A percentile compares a stretch with the other conserved stretches of the same genome.
phyloP scores from a whole-genome alignment of 2,113 vertebrate species.

The Zosterops hypoxanthus region DNA sequence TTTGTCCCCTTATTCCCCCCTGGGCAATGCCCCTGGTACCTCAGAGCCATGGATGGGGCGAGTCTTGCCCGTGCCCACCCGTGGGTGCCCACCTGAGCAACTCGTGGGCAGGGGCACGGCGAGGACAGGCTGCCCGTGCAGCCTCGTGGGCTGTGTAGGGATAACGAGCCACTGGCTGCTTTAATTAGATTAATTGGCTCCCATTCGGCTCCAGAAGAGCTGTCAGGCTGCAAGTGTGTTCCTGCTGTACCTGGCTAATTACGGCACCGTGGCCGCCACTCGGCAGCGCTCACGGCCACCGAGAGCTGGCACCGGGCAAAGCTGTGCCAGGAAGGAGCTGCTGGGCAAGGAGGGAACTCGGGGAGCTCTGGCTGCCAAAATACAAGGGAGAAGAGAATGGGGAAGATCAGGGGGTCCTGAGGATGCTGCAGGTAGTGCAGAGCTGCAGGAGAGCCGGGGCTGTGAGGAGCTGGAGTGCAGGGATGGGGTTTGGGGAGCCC shows the following conservation, averaged over 20 bases:
- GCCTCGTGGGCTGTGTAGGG: background rate
- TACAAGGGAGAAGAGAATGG: background rate
- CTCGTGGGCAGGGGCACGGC: accelerated
- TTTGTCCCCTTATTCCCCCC: too few species aligned
- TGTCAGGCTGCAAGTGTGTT: conserved; percentile 25
- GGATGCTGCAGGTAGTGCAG: background rate
- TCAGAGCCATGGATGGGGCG: accelerated
- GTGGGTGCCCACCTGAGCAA: accelerated
- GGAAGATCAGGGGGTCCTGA: background rate
- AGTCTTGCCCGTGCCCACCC: accelerated
- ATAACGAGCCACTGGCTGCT: background rate
- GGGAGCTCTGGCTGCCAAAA: background rate
- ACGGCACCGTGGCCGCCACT: background rate
- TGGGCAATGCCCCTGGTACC: background rate
- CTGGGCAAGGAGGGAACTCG: background rate
- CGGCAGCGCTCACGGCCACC: background rate
- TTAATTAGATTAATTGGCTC: conserved; percentile 69
- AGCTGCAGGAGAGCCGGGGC: background rate
- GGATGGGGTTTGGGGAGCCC: background rate
- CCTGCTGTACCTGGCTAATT: conserved; percentile 60
- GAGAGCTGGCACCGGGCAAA: background rate
- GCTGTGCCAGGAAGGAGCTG: background rate
- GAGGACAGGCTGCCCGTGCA: accelerated
- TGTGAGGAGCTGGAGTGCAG: background rate
- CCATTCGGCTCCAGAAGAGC: conserved; percentile 42